A percentile compares a stretch with the other conserved stretches of the same genome.
phyloP scores from a whole-genome alignment of 2,888 invertebrate genomes.

The Andrena trimmerana region DNA sequence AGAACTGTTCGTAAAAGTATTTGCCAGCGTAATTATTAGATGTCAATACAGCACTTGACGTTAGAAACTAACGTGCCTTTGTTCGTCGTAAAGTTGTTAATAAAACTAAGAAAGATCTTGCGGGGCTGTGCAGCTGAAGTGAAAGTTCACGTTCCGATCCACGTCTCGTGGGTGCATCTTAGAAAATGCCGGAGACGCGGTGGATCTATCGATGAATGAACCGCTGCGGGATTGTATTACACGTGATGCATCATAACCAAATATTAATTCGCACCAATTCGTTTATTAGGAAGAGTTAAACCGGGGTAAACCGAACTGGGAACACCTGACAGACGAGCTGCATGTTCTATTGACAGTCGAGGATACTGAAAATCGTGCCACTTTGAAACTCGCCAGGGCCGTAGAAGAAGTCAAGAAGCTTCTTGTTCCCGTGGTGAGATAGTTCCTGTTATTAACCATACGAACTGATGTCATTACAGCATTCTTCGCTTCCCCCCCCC shows the following conservation, averaged over 20 bases:
- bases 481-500: not conserved
- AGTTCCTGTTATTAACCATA: constrained; percentile 78
- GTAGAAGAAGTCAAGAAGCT: constrained; percentile 99
- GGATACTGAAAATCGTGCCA: constrained; percentile 98
- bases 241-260: not conserved
- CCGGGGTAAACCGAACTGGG: constrained; percentile 99
- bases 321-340: constrained; percentile 99
- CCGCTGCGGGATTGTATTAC: not conserved
- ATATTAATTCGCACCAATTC: constrained; percentile 15
- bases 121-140: too few species aligned
- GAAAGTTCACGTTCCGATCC: too few species aligned
- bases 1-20: too few species aligned
- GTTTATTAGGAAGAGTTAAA: constrained; percentile 97
- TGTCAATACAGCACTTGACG: too few species aligned
- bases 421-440: constrained; percentile 94
- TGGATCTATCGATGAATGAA: not conserved
- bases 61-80: too few species aligned
- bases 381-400: constrained; percentile 97
- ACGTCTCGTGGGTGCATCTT: too few species aligned
- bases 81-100: not conserved
- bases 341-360: constrained; percentile 99
- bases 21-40: too few species aligned
- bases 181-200: too few species aligned
- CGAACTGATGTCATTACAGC: not conserved
- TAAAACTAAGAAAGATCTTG: not conserved